Base-by-base conservation (phyloP, 1,140 invertebrate species). In the Macrosteles quadrilineatus region DNA sequence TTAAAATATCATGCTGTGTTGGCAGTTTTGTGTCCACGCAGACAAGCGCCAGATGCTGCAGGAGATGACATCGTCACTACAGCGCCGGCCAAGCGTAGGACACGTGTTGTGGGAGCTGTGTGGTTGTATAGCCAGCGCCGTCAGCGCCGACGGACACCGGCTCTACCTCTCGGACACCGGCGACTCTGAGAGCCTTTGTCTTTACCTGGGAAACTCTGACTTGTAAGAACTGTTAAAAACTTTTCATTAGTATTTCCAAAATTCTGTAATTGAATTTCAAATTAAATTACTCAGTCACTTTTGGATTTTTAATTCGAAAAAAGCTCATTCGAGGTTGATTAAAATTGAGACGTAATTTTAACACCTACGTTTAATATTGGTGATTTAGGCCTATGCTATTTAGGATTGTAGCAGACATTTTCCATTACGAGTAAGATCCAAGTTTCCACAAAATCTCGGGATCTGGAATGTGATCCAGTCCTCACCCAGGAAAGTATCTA, bases 11-110 rank as follows among this genome's bases (percentile, higher is more conserved):
- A 17, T 50, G 47, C 21, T 59, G 55, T 59, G 25, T 27, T 9
- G 47, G 50, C 77, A 85, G 82, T 87, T 86, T 67, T 86, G 85
- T 76, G 84, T 87, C 9, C 86, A 87, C 69, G 84, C 85, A 2
- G 86, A 87, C 77, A 87, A 87, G 76, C 78, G 86, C 29, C 83
- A 86, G 73, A 86, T 88, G 83, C 78, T 88, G 29, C 83, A 86
- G 72, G 85, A 87, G 65, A 75, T 88, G 43, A 87, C 86, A 1
- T 80, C 83, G 23, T 84, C 83, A 14, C 76, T 88, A 2, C 82
- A 87, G 72, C 73, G 79, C 21, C 79, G 81, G 40, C 85, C 83
- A 1, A 85, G 83, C 47, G 84, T 84, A 74, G 78, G 81, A 32
- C 80, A 85, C 36, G 85, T 88, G 1, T 77, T 89, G n/a, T 84